Evolutionary conservation across 2,888 invertebrate genomes (phyloP), one percentile per base, ranked within the genome.

Genomic region (Amphipoea lucens): DNA sequence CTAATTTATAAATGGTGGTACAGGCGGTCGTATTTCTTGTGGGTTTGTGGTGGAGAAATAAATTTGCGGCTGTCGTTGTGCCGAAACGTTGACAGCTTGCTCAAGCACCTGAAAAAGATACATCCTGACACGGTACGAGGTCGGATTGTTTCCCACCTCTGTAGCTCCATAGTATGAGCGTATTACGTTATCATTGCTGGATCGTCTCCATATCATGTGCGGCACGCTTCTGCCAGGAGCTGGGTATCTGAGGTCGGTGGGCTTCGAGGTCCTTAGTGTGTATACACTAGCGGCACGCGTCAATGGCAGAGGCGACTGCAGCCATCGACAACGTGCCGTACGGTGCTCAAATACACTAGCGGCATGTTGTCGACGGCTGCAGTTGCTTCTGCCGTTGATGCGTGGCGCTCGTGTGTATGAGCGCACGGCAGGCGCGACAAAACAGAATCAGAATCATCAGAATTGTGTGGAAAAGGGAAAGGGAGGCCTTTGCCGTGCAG

Each of bases 1-100:
- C 65, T 48, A 45, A 69, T 45, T 76, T 45, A 51, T 68, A 51
- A 76, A 70, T 67, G 54, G 20, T 48, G 12, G 36, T 54, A 36
- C 45, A 40, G 5, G 23, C 29, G 9, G 40, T n/a, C 11, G 63
- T 36, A 51, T 66, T 65, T 79, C 4, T 74, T 66, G 36, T 40
- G 20, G 40, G 3, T 1, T 20, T 5, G 40, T 40, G 40, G 40
- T 40, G 40, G 11, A 40, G 20, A 5, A n/a, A 36, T 36, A 54
- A 48, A 57, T 48, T 65, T 69, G 23, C 20, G 4, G 1, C 20
- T 7, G 63, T 36, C 17, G 3, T 62, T 6, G 29, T 63, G 36
- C 17, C 17, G 9, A 40, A 65, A 40, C 20, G 1, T 65, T 65
- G 36, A 63, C 36, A 36, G 63, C 63, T 29, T 7, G 62, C 36